Evolutionary conservation across 2,113 vertebrate genomes (phyloP), one percentile per base, ranked within the genome.

Genomic region (Plotosus lineatus): DNA sequence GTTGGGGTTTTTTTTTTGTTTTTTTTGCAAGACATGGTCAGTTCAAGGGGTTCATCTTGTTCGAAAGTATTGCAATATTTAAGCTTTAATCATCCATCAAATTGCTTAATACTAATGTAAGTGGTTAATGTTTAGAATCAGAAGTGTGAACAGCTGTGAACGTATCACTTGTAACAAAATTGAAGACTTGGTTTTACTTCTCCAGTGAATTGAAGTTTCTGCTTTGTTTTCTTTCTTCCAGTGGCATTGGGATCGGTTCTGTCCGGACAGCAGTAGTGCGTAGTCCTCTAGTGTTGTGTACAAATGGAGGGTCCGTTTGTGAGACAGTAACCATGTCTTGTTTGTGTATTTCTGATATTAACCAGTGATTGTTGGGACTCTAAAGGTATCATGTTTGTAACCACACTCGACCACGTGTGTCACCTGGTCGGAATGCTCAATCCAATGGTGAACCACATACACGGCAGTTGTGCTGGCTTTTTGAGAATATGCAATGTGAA

Each of bases 261-360:
- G 48, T 74, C 23, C 33, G 51, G 42, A 73, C 50, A 0, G 38
- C 78, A 36, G 82, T 21, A 55, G 65, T 68, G 56, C 61, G 10
- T 69, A 14, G 74, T 77, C 23, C 69, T 65, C 68, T 66, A 53
- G 74, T 71, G 58, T 72, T 51, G 3, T 77, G 83, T 84, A 75
- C 77, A 68, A 81, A 81, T 82, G 33, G 85, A 86, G 79, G 51
- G 66, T 79, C 46, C 15, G 33, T 44, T 75, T 31, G 79, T 74
- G 66, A 80, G 65, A 68, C 65, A 46, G 60, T 86, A 84, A 88
- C 87, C 80, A 28, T 69, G 63, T 85, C 74, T 87, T 88, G 87
- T 83, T 86, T 58, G 79, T 79, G 78, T 79, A 53, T 84, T 82
- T 85, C 84, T 82, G 71, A 86, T 84, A 85, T 88, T 72, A 82